Conservation (phyloP, 2,797 vertebrate genomes). For the Austrolebias charrua region DNA sequence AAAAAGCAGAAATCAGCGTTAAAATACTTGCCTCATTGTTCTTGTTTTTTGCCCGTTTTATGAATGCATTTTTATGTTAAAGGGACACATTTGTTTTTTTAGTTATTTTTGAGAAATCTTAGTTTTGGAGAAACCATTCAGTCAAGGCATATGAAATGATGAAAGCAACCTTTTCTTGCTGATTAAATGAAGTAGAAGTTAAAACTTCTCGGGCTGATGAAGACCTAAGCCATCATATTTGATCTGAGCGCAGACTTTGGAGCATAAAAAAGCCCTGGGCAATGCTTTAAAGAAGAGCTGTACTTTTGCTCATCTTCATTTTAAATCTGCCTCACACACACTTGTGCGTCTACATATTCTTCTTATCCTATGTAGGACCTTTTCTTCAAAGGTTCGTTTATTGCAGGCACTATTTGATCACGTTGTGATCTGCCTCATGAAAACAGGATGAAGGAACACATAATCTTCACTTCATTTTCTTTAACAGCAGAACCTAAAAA, state of each 20-base stretch:
- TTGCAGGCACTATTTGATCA: conserved; percentile 51
- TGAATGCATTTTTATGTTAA: neutral
- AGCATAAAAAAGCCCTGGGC: conserved; percentile 48
- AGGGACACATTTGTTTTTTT: neutral
- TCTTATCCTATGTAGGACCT: conserved; percentile 35
- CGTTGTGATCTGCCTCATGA: conserved; percentile 48
- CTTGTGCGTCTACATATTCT: conserved; percentile 13
- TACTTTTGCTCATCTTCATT: conserved; percentile 35
- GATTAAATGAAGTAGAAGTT: conserved; percentile 27
- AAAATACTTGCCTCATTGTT: neutral
- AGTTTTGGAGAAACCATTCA: neutral
- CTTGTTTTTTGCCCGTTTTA: neutral
- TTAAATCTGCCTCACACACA: conserved; percentile 29
- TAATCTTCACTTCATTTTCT: conserved; percentile 42
- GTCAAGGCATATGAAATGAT: conserved; percentile 6
- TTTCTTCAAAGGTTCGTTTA: conserved; percentile 64
- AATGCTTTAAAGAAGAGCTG: conserved; percentile 56
- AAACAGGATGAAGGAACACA: conserved; percentile 42
- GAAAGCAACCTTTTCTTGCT: conserved; percentile 23
- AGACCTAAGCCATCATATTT: conserved; percentile 47
- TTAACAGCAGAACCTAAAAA: conserved; percentile 31
- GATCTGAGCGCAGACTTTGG: conserved; percentile 59
- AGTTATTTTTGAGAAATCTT: neutral
- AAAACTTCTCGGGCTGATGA: conserved; percentile 39
- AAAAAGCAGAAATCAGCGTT: neutral